A percentile compares a stretch with the other conserved stretches of the same genome.
Evolutionary conservation across 2,888 invertebrate genomes (phyloP).

Genomic region (Ormyrus thymus): DNA sequence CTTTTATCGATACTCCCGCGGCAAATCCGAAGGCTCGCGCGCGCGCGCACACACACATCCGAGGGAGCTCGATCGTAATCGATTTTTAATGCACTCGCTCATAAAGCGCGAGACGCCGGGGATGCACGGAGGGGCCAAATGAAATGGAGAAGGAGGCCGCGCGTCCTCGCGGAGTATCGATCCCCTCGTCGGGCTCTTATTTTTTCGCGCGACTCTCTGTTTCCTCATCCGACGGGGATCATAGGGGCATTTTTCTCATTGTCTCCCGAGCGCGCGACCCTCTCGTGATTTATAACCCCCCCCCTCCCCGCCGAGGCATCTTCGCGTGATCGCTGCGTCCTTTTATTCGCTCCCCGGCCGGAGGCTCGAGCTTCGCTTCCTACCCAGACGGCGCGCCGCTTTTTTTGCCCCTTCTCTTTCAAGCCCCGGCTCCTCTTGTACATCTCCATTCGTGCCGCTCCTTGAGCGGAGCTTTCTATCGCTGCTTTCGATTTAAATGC

Average conservation of each 20-base stretch:
- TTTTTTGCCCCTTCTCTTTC: not conserved
- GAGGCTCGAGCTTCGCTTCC: conserved; percentile 16
- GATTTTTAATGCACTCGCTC: conserved; percentile 32
- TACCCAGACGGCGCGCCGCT: conserved; percentile 4
- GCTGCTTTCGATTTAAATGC: too few species aligned
- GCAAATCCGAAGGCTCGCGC: not conserved
- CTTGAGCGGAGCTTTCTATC: not conserved
- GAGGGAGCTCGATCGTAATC: not conserved
- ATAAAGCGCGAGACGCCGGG: not conserved
- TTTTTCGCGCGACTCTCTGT: not conserved
- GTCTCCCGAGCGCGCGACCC: conserved; percentile 27
- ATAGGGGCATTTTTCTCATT: conserved; percentile 46
- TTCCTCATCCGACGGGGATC: conserved; percentile 29
- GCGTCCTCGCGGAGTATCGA: conserved; percentile 17
- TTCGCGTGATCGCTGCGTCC: conserved; percentile 58
- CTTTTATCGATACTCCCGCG: not conserved
- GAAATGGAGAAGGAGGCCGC: not conserved
- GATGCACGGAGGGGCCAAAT: not conserved
- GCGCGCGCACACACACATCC: too few species aligned
- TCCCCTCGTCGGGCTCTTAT: conserved; percentile 12
- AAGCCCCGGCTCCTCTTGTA: not conserved
- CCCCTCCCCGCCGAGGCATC: conserved; percentile 56
- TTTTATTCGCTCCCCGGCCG: conserved; percentile 22
- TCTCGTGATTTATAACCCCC: conserved; percentile 63
- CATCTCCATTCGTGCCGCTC: not conserved